Conservation (phyloP, 1,140 invertebrate species). For the Sarcophaga peregrina region DNA sequence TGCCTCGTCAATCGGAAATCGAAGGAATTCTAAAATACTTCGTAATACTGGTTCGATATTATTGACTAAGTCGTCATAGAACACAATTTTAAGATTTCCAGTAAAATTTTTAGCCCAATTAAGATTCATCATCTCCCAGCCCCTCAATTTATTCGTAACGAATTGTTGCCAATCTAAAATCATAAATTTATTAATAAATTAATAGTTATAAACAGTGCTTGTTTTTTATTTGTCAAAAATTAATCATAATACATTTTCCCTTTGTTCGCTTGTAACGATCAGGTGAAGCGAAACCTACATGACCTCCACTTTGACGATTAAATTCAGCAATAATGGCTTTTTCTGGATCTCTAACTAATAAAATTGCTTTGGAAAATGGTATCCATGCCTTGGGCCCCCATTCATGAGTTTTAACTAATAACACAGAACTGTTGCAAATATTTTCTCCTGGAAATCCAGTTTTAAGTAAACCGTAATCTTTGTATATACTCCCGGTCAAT, state of each 20-base stretch:
- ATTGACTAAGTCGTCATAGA: constrained; percentile 76
- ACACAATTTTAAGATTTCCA: constrained; percentile 76
- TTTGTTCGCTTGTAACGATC: constrained; percentile 73
- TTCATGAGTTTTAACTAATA: constrained; percentile 85
- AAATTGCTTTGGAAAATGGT: constrained; percentile 74
- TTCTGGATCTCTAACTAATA: constrained; percentile 78
- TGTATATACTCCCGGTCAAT: constrained; percentile 82
- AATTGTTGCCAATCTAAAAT: constrained; percentile 77
- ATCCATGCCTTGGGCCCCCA: constrained; percentile 72
- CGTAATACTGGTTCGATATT: constrained; percentile 72
- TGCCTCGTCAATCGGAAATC: constrained; percentile 67
- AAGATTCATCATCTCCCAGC: constrained; percentile 76
- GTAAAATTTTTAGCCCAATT: constrained; percentile 78
- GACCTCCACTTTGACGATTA: constrained; percentile 77
- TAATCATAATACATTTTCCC: constrained; percentile 69
- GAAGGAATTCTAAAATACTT: constrained; percentile 73
- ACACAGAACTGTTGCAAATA: constrained; percentile 77
- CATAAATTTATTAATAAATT: neutral
- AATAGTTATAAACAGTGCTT: neutral
- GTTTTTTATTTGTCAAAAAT: too few relatives aligned
- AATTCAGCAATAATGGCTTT: constrained; percentile 80
- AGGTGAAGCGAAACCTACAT: constrained; percentile 76
- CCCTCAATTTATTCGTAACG: constrained; percentile 74
- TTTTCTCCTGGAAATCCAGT: constrained; percentile 85
- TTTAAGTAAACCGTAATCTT: constrained; percentile 78